Evolutionary conservation across 1,140 invertebrate genomes (phyloP), one percentile per base, ranked within the genome.

Genomic region (Drosophila serrata): DNA sequence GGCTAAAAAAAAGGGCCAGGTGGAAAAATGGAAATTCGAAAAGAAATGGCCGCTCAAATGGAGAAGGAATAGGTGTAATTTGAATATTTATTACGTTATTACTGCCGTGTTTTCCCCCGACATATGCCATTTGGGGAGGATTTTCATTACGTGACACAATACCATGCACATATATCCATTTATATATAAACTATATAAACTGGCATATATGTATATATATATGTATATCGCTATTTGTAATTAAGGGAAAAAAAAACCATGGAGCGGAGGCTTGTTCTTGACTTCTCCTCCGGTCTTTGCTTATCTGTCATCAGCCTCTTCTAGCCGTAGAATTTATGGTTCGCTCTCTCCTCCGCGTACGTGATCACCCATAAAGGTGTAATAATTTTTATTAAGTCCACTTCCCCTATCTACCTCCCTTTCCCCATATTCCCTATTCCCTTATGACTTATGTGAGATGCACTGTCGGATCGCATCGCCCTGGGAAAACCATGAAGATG

Each of bases 361-460:
- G 85, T 88, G 85, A 88, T 88, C 85, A 88, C 85, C 85, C 85
- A 88, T 88, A 88, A 85, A 90, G 86, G 85, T 90, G 85, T 88
- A 88, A 88, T 88, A 90, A 88, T 88, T 88, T 88, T 90, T 90
- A 88, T 88, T 62, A 88, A 90, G 78, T 81, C 82, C 68, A 80
- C 58, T 49, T 73, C 60, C 46, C 46, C 17, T 4, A 12, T 11
- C n/a, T 22, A 8, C 48, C 11, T 2, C 12, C 17, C 24, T 6
- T 39, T 19, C 19, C 43, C 31, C 39, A 24, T 4, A 24, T 5
- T 33, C 13, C 45, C 31, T 62, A 13, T 11, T n/a, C 43, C 35
- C 84, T 84, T 87, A 84, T 87, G 84, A 87, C 80, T 84, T 84
- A 87, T 88, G 85, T 79, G 76, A 42, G 73, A 42, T 88, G 84